Evolutionary conservation across 64 coral and sea anemone genomes (phyloP), one percentile per base, ranked within the genome.

Genomic region (Montipora sp.): DNA sequence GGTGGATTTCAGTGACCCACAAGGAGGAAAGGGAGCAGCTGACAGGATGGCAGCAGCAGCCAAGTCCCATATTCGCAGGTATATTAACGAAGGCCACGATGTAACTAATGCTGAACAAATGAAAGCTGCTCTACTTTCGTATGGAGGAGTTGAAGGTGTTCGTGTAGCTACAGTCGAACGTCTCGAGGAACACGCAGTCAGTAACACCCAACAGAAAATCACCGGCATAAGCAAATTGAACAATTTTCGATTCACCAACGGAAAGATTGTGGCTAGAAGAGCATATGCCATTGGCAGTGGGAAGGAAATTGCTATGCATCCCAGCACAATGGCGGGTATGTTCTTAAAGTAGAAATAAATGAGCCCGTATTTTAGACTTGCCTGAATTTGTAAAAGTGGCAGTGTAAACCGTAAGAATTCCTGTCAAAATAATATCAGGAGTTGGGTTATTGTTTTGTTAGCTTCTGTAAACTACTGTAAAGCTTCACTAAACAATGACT

Each of bases 211-310:
- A 43, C 13, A 80, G 9, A 90, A 90, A 78, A 60, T 80, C 47
- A 10, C 59, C 14, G 59, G 59, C 9, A 63, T 63, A 63, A 63
- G 59, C 59, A 63, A 90, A 66, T 77, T 90, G 51, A 90, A 90
- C 80, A 90, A 79, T 47, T 90, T 90, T 44, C 46, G 65, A 19
- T 90, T 79, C 76, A 90, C 48, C 15, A 59, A 90, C 19, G 88
- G 69, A 27, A 65, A 51, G 55, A 27, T 90, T 78, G 59, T 79
- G 21, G 76, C 88, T 58, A 66, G 76, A 61, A 53, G 88, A 61
- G 88, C 76, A 44, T 90, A 90, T 78, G 77, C 49, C 20, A 51
- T 82, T 51, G 77, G 44, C 21, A n/a, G 67, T 47, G 77, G 77
- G 51, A 90, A 90, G 88, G 80, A 67, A 27, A 80, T 80, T 67